Base-by-base conservation (phyloP, 2,797 vertebrate species). In the Sebastes reedi region DNA sequence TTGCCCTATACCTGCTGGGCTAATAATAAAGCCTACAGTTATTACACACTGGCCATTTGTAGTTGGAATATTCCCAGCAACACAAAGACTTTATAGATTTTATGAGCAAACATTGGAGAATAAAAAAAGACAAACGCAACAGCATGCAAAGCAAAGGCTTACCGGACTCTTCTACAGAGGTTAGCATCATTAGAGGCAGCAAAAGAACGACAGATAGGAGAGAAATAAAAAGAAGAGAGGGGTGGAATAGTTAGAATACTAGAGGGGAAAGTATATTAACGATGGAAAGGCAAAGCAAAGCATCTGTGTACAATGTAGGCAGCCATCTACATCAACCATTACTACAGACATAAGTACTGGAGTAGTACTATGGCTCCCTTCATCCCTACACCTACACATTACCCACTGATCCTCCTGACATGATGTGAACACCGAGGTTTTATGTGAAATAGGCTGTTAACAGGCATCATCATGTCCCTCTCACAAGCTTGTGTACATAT, bases 91-190 rank as follows among this genome's bases (percentile, higher is more conserved):
- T 50, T 20, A 50, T 50, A 50, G 24, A 71, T 73, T 74, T 65
- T 22, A 36, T 55, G 22, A 65, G 8, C 2, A 60, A 25, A 42
- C 4, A 22, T 2, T 61, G 20, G 2, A 56, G 18, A 8, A 20
- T 36, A 71, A 25, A 69, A 52, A 66, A 46, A 82, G 9, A 65
- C 64, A 61, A 62, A 81, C n/a, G 74, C 22, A 78, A 61, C 13
- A 72, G 16, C 71, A 89, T 79, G 83, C 80, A 92, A 83, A 84
- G 77, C 59, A 81, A 62, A 87, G 65, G 85, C 98, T 99, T 99
- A 99, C 98, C 98, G 97, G 97, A 96, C 97, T 99, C 96, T 96
- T 97, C 98, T 99, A 96, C 81, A 97, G 95, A 94, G 93, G 93
- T 94, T 94, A 95, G 85, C 90, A 83, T 92, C 85, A 87, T 85